A percentile compares a stretch with the other conserved stretches of the same genome.
phyloP scores from a whole-genome alignment of 1,140 invertebrate genomes.

The Leptoteleia sp. region DNA sequence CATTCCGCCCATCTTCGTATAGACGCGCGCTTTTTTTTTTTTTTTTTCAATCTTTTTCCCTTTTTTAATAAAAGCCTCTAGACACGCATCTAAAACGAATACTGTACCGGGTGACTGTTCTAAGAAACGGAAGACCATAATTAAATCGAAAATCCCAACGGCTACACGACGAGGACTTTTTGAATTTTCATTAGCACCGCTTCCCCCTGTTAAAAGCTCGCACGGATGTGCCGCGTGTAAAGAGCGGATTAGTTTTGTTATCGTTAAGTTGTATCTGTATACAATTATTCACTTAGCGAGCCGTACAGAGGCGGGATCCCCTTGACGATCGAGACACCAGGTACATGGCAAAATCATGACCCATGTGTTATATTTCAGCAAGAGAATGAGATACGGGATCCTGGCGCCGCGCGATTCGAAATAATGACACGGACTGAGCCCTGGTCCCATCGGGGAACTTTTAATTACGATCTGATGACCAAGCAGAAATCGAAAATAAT shows the following conservation, averaged over 20 bases:
- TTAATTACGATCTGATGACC: slow-evolving; percentile 81
- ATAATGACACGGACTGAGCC: slow-evolving; percentile 77
- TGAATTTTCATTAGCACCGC: not conserved
- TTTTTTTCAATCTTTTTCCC: slow-evolving; percentile 47
- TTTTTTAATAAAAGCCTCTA: slow-evolving; percentile 74
- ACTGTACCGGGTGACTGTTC: slow-evolving; percentile 72
- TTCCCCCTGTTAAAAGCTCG: not conserved
- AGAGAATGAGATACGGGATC: slow-evolving; percentile 78
- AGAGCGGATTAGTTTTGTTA: slow-evolving; percentile 16
- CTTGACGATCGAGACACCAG: slow-evolving; percentile 67
- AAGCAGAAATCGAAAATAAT: slow-evolving; percentile 80
- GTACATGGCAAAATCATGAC: slow-evolving; percentile 66
- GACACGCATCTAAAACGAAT: slow-evolving; percentile 76
- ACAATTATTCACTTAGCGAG: slow-evolving; percentile 26
- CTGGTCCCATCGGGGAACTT: slow-evolving; percentile 76
- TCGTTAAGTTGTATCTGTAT: slow-evolving; percentile 9
- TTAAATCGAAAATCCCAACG: slow-evolving; percentile 6
- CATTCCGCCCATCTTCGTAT: slow-evolving; percentile 78
- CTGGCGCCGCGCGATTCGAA: slow-evolving; percentile 78
- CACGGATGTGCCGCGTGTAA: not conserved
- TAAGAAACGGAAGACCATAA: slow-evolving; percentile 31
- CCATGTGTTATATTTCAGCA: slow-evolving; percentile 72
- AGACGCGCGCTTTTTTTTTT: slow-evolving; percentile 61
- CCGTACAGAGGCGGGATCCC: not conserved
- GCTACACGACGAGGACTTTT: not conserved